Conservation (phyloP, 2,888 invertebrate genomes). For the Phyllotreta striolata region DNA sequence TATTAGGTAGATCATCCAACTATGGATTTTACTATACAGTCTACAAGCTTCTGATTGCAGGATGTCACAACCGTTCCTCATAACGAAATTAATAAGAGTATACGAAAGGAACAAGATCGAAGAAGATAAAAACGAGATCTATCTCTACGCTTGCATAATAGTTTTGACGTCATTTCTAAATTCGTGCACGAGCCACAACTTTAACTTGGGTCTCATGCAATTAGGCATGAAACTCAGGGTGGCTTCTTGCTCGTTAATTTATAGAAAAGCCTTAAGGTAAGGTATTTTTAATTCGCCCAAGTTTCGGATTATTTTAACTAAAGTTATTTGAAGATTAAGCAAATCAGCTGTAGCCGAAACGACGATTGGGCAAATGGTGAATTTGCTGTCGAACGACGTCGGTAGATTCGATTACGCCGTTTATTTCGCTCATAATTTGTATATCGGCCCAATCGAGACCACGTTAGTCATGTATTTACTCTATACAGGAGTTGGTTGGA, state of each 20-base stretch:
- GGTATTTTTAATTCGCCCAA: not conserved
- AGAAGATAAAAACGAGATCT: slow-evolving; percentile 67
- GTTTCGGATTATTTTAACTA: slow-evolving; percentile 42
- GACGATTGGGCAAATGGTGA: slow-evolving; percentile 48
- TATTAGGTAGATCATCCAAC: slow-evolving; percentile 39
- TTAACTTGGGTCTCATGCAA: slow-evolving; percentile 83
- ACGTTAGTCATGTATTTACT: slow-evolving; percentile 65
- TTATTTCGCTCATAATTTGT: slow-evolving; percentile 81
- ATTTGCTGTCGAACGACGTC: slow-evolving; percentile 61
- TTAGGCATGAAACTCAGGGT: slow-evolving; percentile 83
- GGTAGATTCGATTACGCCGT: slow-evolving; percentile 82
- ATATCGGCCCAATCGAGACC: slow-evolving; percentile 74
- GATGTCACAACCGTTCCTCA: slow-evolving; percentile 46
- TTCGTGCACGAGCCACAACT: slow-evolving; percentile 74
- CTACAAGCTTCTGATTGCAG: not conserved
- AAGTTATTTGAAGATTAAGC: slow-evolving; percentile 54
- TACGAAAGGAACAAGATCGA: slow-evolving; percentile 64
- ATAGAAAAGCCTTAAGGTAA: slow-evolving; percentile 63
- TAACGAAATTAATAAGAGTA: slow-evolving; percentile 65
- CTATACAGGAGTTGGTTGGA: slow-evolving; percentile 57
- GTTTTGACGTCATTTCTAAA: slow-evolving; percentile 75
- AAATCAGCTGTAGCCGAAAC: slow-evolving; percentile 44
- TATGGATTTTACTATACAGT: not conserved
- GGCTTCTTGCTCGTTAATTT: slow-evolving; percentile 32
- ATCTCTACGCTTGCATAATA: slow-evolving; percentile 77